phyloP scores from a whole-genome alignment of 2,113 vertebrate genomes.

The Antechinus stuartii region DNA sequence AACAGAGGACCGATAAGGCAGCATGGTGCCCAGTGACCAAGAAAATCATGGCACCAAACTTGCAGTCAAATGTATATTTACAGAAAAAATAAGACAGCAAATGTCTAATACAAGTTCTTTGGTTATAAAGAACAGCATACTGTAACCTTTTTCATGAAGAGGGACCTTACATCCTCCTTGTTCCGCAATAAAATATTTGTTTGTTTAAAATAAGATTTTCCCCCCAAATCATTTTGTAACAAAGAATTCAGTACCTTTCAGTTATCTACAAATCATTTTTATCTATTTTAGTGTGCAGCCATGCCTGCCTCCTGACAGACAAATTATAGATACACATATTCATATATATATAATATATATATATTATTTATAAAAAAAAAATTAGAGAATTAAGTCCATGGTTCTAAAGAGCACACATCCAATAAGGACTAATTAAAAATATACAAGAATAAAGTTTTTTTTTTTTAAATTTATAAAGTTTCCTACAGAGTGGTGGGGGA shows the following conservation, averaged over 20 bases:
- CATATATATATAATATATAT: slow-evolving; percentile 83
- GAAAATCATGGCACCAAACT: slow-evolving; percentile 87
- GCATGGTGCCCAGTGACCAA: slow-evolving; percentile 78
- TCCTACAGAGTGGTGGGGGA: slow-evolving; percentile 76
- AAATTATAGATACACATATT: slow-evolving; percentile 85
- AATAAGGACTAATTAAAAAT: slow-evolving; percentile 83
- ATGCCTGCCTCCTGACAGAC: slow-evolving; percentile 79
- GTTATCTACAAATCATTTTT: slow-evolving; percentile 83
- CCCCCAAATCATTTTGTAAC: slow-evolving; percentile 75
- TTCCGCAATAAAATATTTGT: slow-evolving; percentile 89
- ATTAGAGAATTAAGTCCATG: slow-evolving; percentile 84
- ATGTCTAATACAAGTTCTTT: slow-evolving; percentile 92
- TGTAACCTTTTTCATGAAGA: slow-evolving; percentile 81
- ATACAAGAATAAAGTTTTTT: slow-evolving; percentile 80
- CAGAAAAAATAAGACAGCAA: slow-evolving; percentile 86
- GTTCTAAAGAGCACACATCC: slow-evolving; percentile 83
- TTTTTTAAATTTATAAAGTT: slow-evolving; percentile 77
- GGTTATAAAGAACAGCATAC: slow-evolving; percentile 93
- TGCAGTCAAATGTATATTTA: slow-evolving; percentile 76
- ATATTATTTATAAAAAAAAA: slow-evolving; percentile 86
- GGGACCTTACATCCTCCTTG: slow-evolving; percentile 79
- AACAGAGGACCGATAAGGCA: slow-evolving; percentile 82
- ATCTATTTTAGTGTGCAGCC: slow-evolving; percentile 84
- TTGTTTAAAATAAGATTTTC: slow-evolving; percentile 82
- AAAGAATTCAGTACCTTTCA: slow-evolving; percentile 86